These are phyloP conservation scores for Phyllotis vaccarum DNA, from an alignment of 2,797 vertebrate genomes.

Conservation along the genomic window DNA sequence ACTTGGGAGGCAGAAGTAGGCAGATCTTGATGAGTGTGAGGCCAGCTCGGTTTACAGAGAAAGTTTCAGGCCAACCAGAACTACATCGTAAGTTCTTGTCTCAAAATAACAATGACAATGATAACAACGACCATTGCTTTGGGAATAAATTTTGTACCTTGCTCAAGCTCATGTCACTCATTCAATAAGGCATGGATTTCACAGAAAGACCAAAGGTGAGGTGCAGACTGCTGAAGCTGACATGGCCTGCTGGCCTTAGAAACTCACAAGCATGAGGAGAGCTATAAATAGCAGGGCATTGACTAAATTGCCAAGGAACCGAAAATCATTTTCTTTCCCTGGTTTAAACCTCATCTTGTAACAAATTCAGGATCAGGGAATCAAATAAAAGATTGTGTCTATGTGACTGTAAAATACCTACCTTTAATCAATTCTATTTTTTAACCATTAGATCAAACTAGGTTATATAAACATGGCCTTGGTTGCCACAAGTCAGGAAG, in stretches of 20 bases:
- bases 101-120: background rate
- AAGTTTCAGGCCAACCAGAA: background rate
- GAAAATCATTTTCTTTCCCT: background rate
- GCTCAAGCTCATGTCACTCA: background rate
- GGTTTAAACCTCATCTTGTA: background rate
- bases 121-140: background rate
- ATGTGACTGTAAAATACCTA: background rate
- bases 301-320: background rate
- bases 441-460: constrained; percentile 5
- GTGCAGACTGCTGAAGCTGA: background rate
- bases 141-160: background rate
- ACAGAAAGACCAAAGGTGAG: background rate
- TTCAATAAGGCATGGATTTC: background rate
- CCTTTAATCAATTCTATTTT: background rate
- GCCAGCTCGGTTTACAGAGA: background rate
- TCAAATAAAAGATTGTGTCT: background rate
- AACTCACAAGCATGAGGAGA: background rate
- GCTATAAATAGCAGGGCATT: background rate
- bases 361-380: background rate
- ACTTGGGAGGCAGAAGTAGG: background rate
- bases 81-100: background rate
- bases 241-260: background rate
- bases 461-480: background rate
- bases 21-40: background rate
- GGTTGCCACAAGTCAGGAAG: background rate